Conservation (phyloP, 2,888 invertebrate species). For the Gisinianus flammeolus region DNA sequence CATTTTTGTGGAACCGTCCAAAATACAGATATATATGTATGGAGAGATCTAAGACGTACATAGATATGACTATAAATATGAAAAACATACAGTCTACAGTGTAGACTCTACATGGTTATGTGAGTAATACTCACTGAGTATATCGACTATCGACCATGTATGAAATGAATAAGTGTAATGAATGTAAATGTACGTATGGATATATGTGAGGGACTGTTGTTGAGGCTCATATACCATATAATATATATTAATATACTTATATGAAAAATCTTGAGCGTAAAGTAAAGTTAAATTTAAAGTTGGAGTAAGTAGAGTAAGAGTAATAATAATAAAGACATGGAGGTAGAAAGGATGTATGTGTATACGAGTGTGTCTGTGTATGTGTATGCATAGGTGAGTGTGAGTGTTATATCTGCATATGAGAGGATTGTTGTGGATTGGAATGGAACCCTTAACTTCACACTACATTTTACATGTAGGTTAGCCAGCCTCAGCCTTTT, state of each 20-base stretch:
- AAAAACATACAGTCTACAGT: too few relatives aligned
- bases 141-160: slow-evolving; percentile 4
- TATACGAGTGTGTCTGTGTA: slow-evolving; percentile 9
- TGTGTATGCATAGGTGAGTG: background rate
- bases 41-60: too few relatives aligned
- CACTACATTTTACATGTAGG: slow-evolving; percentile 47
- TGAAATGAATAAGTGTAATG: background rate
- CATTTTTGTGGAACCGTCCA: too few relatives aligned
- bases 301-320: slow-evolving; percentile 16
- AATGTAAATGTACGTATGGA: too few relatives aligned
- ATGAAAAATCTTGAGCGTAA: slow-evolving; percentile 4
- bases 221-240: background rate
- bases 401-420: background rate
- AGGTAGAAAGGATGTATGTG: background rate
- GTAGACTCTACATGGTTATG: slow-evolving; percentile 6
- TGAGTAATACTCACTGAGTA: too few relatives aligned
- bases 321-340: background rate
- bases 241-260: background rate
- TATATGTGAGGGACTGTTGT: too few relatives aligned
- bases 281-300: background rate
- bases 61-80: too few relatives aligned
- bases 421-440: slow-evolving; percentile 11
- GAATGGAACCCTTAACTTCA: slow-evolving; percentile 40
- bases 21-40: too few relatives aligned
- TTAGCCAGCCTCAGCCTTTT: slow-evolving; percentile 21